phyloP scores from a whole-genome alignment of 2,797 vertebrate genomes.

The Vipera latastei region DNA sequence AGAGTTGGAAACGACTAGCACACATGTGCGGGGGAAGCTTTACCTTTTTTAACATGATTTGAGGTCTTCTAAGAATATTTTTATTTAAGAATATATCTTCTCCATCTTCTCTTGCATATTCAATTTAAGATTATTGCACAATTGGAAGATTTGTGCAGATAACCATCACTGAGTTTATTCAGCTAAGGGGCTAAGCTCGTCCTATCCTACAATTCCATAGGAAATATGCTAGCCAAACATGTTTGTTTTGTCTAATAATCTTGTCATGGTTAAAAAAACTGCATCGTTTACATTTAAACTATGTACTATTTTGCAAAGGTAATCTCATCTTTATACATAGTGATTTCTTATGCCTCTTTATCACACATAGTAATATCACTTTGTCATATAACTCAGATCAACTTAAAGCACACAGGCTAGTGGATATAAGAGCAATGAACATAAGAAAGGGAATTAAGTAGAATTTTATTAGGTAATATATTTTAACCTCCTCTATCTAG shows the following conservation, averaged over 20 bases:
- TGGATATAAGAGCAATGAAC: conserved; percentile 25
- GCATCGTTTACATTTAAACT: conserved; percentile 11
- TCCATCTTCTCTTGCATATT: not conserved
- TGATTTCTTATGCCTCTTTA: conserved; percentile 39
- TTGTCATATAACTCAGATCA: conserved; percentile 23
- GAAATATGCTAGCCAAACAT: conserved; percentile 19
- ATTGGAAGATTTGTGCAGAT: not conserved
- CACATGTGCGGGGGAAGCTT: too few relatives aligned
- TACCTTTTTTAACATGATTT: not conserved
- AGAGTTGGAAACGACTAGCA: too few relatives aligned
- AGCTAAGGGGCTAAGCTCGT: not conserved
- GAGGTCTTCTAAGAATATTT: not conserved
- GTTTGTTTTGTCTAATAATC: conserved; percentile 47
- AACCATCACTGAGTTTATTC: not conserved
- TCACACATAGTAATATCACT: conserved; percentile 21
- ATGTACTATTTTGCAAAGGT: conserved; percentile 44
- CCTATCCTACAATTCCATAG: not conserved
- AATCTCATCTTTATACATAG: conserved; percentile 49
- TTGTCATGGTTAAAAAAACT: conserved; percentile 41
- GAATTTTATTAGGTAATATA: conserved; percentile 15
- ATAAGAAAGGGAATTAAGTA: not conserved
- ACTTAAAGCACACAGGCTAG: conserved; percentile 51
- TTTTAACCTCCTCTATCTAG: conserved; percentile 42
- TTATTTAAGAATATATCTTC: not conserved
- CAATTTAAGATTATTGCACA: not conserved